A percentile compares a stretch with the other conserved stretches of the same genome.
phyloP scores from a whole-genome alignment of 1,140 invertebrate species.

The Lepidurus packardi region DNA sequence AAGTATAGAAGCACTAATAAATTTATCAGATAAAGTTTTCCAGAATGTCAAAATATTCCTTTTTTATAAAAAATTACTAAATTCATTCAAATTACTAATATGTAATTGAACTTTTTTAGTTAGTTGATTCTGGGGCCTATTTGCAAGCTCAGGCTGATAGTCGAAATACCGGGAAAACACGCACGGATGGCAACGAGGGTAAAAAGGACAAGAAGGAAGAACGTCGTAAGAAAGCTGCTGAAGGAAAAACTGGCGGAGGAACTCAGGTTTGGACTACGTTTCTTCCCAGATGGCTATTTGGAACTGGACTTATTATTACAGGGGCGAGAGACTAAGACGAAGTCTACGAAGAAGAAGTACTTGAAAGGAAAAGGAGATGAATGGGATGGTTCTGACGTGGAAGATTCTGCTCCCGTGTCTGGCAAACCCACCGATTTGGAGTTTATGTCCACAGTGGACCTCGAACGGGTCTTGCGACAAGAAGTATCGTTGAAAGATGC shows the following conservation, averaged over 20 bases:
- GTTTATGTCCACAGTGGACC: slow-evolving; percentile 61
- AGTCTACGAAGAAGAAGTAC: slow-evolving; percentile 72
- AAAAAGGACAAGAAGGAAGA: slow-evolving; percentile 78
- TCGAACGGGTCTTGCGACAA: slow-evolving; percentile 59
- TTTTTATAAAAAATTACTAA: neutral
- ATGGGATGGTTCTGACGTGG: slow-evolving; percentile 45
- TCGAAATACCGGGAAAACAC: neutral
- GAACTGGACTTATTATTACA: slow-evolving; percentile 35
- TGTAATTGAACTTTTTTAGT: slow-evolving; percentile 28
- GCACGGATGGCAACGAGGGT: slow-evolving; percentile 46
- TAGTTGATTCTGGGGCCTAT: slow-evolving; percentile 39
- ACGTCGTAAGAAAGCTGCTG: slow-evolving; percentile 74
- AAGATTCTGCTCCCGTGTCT: slow-evolving; percentile 40
- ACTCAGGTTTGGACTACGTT: slow-evolving; percentile 53
- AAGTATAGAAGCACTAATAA: slow-evolving; percentile 41
- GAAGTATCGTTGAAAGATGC: slow-evolving; percentile 50
- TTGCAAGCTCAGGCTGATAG: slow-evolving; percentile 40
- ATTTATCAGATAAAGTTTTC: too few species aligned
- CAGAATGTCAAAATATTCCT: too few species aligned
- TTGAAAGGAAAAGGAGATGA: slow-evolving; percentile 54
- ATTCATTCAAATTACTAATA: neutral
- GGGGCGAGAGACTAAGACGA: slow-evolving; percentile 91
- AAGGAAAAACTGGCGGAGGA: slow-evolving; percentile 81
- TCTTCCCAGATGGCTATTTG: neutral
- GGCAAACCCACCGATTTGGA: slow-evolving; percentile 50